phyloP scores from a whole-genome alignment of 2,888 invertebrate species.

The Lepetodrilus schrolli region DNA sequence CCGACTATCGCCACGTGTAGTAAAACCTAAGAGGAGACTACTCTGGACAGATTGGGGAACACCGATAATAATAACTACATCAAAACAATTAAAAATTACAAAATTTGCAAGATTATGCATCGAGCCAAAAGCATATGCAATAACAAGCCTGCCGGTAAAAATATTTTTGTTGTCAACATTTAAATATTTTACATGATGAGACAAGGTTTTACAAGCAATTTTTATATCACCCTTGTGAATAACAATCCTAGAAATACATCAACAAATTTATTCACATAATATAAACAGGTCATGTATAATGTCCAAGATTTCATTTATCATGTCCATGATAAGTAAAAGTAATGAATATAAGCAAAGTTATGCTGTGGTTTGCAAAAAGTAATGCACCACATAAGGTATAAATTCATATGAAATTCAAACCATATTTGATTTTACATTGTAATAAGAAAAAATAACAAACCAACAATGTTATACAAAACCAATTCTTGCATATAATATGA shows the following conservation, averaged over 20 bases:
- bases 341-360: neutral
- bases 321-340: neutral
- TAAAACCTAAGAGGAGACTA: neutral
- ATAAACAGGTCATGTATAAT: slow-evolving; percentile 1
- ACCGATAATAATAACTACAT: neutral
- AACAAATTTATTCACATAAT: slow-evolving; percentile 17
- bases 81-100: neutral
- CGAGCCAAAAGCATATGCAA: neutral
- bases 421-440: slow-evolving; percentile 6
- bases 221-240: slow-evolving; percentile 21
- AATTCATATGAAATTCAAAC: slow-evolving; percentile 16
- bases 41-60: neutral
- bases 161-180: slow-evolving; percentile 4
- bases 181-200: neutral
- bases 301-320: neutral
- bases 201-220: slow-evolving; percentile 11
- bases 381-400: slow-evolving; percentile 7
- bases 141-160: no score
- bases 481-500: no score
- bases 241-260: slow-evolving; percentile 23
- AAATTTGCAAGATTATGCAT: slow-evolving; percentile 17
- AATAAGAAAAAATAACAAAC: neutral
- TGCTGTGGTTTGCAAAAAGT: slow-evolving; percentile 12
- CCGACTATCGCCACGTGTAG: neutral
- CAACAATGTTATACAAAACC: neutral